Conservation (phyloP, 2,888 invertebrate genomes). For the Folsomia manolachei region DNA sequence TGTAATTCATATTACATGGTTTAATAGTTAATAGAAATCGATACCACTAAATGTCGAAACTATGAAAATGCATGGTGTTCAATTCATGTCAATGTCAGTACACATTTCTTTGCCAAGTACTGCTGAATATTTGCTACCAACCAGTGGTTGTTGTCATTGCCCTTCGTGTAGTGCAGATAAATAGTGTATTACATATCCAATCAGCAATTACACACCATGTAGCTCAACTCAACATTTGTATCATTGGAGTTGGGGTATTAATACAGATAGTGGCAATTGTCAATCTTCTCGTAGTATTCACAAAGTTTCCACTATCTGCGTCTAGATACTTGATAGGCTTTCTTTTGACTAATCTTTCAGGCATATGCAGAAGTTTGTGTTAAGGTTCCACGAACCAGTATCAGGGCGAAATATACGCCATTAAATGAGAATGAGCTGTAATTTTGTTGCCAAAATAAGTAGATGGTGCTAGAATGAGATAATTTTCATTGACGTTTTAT, state of each 20-base stretch:
- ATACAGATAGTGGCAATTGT: neutral
- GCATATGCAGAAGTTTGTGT: too few species aligned
- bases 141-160: neutral
- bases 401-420: too few species aligned
- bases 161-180: neutral
- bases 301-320: neutral
- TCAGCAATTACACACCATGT: neutral
- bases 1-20: neutral
- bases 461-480: neutral
- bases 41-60: constrained; percentile 2
- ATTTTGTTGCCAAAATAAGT: neutral
- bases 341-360: too few species aligned
- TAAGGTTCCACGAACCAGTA: too few species aligned
- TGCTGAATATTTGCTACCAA: neutral
- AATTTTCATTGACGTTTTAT: neutral
- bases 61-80: neutral
- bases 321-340: too few species aligned
- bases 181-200: neutral
- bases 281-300: too few species aligned
- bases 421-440: neutral
- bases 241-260: neutral
- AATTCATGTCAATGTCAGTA: constrained; percentile 2
- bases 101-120: neutral
- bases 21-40: neutral
- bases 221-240: neutral